These are phyloP conservation scores for Bubo scandiacus DNA, from an alignment of 2,113 vertebrate species.

Conservation along the genomic window DNA sequence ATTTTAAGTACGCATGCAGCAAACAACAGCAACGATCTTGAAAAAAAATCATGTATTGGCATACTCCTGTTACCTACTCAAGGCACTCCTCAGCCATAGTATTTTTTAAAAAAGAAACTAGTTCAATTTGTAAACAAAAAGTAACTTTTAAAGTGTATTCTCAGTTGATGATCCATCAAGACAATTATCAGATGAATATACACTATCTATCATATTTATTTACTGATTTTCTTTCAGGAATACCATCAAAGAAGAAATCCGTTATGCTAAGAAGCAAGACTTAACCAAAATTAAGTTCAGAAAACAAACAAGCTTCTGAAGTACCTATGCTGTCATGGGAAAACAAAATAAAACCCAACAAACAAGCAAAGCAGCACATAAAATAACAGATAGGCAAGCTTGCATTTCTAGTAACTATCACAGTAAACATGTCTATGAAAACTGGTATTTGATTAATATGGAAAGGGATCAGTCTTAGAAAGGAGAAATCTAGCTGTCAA, in stretches of 20 bases:
- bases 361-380: neutral
- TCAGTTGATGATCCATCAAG: neutral
- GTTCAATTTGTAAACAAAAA: neutral
- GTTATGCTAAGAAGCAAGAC: neutral
- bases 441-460: neutral
- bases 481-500: neutral
- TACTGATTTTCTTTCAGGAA: neutral
- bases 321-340: neutral
- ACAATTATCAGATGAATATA: neutral
- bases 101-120: neutral
- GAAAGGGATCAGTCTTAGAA: neutral
- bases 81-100: neutral
- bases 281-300: neutral
- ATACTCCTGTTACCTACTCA: neutral
- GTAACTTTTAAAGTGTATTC: neutral
- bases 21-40: neutral
- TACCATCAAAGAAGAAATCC: neutral
- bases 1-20: neutral
- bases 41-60: neutral
- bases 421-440: neutral
- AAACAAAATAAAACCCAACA: neutral
- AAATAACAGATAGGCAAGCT: neutral
- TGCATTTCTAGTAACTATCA: neutral
- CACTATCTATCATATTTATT: neutral
- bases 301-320: neutral